Conservation (phyloP, 2,888 invertebrate species). For the Agriopis leucophaearia region DNA sequence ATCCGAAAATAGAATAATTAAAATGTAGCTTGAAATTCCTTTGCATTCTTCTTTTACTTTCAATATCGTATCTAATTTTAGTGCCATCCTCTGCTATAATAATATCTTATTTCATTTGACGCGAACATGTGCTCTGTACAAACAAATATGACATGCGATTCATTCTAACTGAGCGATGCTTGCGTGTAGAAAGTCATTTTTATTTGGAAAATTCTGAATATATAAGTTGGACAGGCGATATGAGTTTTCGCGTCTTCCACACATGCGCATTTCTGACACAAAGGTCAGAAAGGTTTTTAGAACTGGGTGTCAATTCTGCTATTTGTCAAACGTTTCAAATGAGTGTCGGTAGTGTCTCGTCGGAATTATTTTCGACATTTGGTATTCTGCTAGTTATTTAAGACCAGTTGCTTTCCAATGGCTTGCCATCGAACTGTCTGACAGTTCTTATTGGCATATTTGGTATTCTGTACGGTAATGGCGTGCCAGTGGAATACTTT, state of each 20-base stretch:
- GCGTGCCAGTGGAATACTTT: too few species aligned
- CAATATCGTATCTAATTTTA: conserved; percentile 9
- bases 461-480: too few species aligned
- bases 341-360: too few species aligned
- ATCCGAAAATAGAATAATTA: background rate
- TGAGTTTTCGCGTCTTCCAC: too few species aligned
- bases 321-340: too few species aligned
- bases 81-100: conserved; percentile 13
- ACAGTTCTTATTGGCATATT: too few species aligned
- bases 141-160: conserved; percentile 12
- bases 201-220: conserved; percentile 2
- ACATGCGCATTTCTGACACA: background rate
- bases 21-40: background rate
- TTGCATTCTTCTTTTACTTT: too few species aligned
- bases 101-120: conserved; percentile 20
- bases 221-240: background rate
- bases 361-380: too few species aligned
- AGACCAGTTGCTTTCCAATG: too few species aligned
- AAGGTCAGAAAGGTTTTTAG: background rate
- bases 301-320: too few species aligned
- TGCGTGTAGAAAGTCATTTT: conserved; percentile 12
- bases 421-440: too few species aligned
- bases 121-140: conserved; percentile 8
- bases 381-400: too few species aligned
- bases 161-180: conserved; percentile 2